Conservation (phyloP, 2,797 vertebrate species). For the Ciconia nigra region DNA sequence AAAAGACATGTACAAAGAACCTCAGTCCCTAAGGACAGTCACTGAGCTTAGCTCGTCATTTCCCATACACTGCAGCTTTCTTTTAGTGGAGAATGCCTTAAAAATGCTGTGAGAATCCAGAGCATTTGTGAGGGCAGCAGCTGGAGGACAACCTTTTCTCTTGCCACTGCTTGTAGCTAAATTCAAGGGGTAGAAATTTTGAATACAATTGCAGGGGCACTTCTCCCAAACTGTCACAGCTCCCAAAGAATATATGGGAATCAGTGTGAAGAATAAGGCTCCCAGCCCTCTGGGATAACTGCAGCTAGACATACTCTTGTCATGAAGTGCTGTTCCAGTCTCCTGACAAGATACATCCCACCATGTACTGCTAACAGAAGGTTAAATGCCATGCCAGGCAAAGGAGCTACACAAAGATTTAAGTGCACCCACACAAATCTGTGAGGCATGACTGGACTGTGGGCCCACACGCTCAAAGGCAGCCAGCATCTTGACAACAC, state of each 20-base stretch:
- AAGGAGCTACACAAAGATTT: not conserved
- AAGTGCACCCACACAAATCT: constrained; percentile 20
- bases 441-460: not conserved
- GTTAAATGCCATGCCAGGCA: constrained; percentile 27
- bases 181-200: not conserved
- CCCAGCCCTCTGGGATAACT: not conserved
- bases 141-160: not conserved
- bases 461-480: not conserved
- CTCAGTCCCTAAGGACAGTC: not conserved
- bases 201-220: not conserved
- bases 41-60: not conserved
- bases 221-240: not conserved
- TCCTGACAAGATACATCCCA: constrained; percentile 35
- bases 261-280: not conserved
- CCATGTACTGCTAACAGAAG: not conserved
- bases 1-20: not conserved
- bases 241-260: not conserved
- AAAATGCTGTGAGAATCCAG: not conserved
- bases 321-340: not conserved
- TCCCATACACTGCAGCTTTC: not conserved
- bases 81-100: not conserved
- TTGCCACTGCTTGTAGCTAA: not conserved
- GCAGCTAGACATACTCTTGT: not conserved
- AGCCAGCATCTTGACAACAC: not conserved
- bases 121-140: not conserved